Base-by-base conservation (phyloP, 2,797 vertebrate genomes). In the Parambassis ranga region DNA sequence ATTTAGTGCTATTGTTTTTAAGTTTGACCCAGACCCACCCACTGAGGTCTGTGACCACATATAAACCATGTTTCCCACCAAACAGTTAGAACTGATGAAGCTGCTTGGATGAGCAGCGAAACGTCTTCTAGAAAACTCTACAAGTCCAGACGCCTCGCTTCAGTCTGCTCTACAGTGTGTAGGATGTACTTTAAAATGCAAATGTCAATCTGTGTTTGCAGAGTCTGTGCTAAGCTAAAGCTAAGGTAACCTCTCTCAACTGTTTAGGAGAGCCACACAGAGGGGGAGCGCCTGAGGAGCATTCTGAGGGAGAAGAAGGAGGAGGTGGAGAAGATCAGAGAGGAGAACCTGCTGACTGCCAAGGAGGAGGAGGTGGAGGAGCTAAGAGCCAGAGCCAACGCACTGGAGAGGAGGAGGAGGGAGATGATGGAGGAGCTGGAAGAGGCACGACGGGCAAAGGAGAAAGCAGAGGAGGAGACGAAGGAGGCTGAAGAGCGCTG, bases 401-500 rank as follows among this genome's bases (percentile, higher is more conserved):
- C 48, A 16, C 53, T 67, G 42, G 70, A 79, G 52, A 61, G n/a
- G 18, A 73, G 71, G 50, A 81, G 53, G 15, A 77, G 3, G 84
- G 81, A 88, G 75, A 13, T 75, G 46, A 30, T 79, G 38, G 66
- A 73, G 56, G 64, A 71, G 49, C 57, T 83, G 31, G 53, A 72
- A 32, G 59, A 65, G 32, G 57, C 65, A 7, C 43, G 9, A 10
- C n/a, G n/a, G n/a, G n/a, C n/a, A n/a, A n/a, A n/a, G n/a, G n/a
- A n/a, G n/a, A 2, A 6, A 71, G 73, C 69, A 1, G 71, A 82
- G 50, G 42, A 81, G 42, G 57, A 44, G 24, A 57, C 10, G 49
- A 44, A 14, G 6, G 81, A 91, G 71, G 90, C 52, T 18, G 89
- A 90, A 46, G 79, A 58, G 65, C 87, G 84, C 67, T 74, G 89